A percentile compares a stretch with the other conserved stretches of the same genome.
phyloP scores from a whole-genome alignment of 2,797 vertebrate species.

The Hypotaenidia philippensis region DNA sequence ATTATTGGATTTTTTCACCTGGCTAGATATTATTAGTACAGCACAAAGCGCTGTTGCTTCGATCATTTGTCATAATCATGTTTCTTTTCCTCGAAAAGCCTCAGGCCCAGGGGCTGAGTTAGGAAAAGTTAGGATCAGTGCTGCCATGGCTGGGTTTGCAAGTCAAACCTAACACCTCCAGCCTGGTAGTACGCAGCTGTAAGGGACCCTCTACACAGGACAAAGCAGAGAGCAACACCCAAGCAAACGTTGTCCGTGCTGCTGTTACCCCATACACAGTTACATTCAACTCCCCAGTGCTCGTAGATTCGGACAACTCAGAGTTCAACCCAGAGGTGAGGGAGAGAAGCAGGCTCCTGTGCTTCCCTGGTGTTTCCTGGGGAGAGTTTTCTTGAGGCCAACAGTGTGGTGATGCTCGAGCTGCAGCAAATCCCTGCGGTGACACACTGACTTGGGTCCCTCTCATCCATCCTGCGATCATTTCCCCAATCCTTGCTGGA shows the following conservation, averaged over 20 bases:
- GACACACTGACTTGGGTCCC: not conserved
- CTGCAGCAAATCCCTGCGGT: not conserved
- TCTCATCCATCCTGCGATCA: not conserved
- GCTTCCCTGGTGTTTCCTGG: not conserved
- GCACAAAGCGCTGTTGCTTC: not conserved
- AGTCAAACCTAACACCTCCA: not conserved
- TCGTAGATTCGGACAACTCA: not conserved
- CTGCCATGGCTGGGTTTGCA: not conserved
- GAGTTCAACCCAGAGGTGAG: not conserved
- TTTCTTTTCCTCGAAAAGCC: not conserved
- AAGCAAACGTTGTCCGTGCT: not conserved
- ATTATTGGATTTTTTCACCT: not conserved
- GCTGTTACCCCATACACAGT: not conserved
- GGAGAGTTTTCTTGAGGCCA: not conserved
- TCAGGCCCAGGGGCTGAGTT: not conserved
- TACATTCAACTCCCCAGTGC: not conserved
- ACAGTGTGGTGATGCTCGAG: rapidly evolving
- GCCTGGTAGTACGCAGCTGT: rapidly evolving
- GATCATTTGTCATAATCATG: not conserved
- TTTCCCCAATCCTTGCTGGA: not conserved
- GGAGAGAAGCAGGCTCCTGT: not conserved
- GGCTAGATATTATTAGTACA: not conserved
- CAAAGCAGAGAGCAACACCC: not conserved
- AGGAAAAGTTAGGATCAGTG: not conserved
- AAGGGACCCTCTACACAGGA: not conserved